Base-by-base conservation (phyloP, 2,113 vertebrate species). In the Colius striatus region DNA sequence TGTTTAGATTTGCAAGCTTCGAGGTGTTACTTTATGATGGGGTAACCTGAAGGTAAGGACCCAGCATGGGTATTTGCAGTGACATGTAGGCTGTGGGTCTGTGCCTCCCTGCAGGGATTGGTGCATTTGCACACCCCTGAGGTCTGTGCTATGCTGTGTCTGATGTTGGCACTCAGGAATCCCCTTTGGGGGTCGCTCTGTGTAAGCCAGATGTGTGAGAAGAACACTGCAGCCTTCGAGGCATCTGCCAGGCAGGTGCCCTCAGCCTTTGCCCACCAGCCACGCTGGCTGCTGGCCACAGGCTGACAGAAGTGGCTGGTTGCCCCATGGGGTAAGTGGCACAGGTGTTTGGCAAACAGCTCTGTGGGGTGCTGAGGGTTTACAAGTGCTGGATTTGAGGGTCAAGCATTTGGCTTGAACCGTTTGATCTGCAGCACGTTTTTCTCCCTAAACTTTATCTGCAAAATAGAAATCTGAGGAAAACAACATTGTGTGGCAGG, bases 141-240 rank as follows among this genome's bases (percentile, higher is more conserved):
- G 72, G 25, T 48, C 60, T 65, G 61, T 5, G 53, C 60, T 65
- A 57, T 5, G 53, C 81, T 32, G 41, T 50, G 84, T 32, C 76
- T 62, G 3, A 6, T 47, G 61, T 87, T 90, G 73, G 75, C 54
- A 43, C 86, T 75, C 86, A 29, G 47, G 67, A 70, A 50, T 91
- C 82, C 80, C 63, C 68, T 41, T 58, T 9, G 26, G 61, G 34
- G 88, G 96, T 45, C 63, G 75, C 87, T 92, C 71, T 62, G 74
- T 53, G 0, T 62, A 67, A 93, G 53, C 74, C 90, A 65, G 48
- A 27, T 77, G 90, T 90, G 55, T 60, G 94, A 86, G 66, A 60
- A 16, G 6, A 32, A 8, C 8, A 0, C 57, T 47, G 75, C 92
- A 47, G 89, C 82, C 89, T 21, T 74, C 2, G n/a, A 83, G 92